These are phyloP conservation scores for Phyllotreta cruciferae DNA, from an alignment of 2,888 invertebrate genomes.

Conservation along the genomic window DNA sequence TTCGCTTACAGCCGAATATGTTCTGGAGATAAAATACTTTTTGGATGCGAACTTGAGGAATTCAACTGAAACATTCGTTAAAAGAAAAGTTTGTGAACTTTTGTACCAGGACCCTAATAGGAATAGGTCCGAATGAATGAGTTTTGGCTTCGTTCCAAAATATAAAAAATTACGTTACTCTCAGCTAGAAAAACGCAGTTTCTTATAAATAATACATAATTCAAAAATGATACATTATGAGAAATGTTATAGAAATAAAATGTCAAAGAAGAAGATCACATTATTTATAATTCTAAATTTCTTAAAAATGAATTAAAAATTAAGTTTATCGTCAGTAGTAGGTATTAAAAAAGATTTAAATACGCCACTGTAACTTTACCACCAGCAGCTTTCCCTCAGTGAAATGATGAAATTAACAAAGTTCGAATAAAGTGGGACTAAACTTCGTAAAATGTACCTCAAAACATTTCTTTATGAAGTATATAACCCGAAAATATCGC, in stretches of 20 bases:
- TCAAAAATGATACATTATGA: too few species aligned
- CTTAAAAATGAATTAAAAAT: too few species aligned
- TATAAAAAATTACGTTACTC: too few species aligned
- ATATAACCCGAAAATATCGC: conserved; percentile 16
- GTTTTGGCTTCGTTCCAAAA: too few species aligned
- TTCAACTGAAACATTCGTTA: conserved; percentile 10
- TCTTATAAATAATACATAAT: too few species aligned
- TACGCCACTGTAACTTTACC: background rate
- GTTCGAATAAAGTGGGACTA: conserved; percentile 13
- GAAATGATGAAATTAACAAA: conserved; percentile 13
- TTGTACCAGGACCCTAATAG: background rate
- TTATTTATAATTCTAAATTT: too few species aligned
- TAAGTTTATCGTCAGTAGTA: too few species aligned
- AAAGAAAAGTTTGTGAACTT: conserved; percentile 7
- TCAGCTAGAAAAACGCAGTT: too few species aligned
- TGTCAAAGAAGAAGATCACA: too few species aligned
- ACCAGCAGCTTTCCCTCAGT: background rate
- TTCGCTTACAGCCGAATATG: background rate
- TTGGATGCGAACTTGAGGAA: background rate
- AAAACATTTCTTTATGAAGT: conserved; percentile 22
- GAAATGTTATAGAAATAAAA: too few species aligned
- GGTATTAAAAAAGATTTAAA: too few species aligned
- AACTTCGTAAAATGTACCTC: conserved; percentile 15
- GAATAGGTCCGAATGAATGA: background rate
- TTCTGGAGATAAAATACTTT: background rate